Conservation (phyloP, 2,888 invertebrate species). For the Geotrupes spiniger region DNA sequence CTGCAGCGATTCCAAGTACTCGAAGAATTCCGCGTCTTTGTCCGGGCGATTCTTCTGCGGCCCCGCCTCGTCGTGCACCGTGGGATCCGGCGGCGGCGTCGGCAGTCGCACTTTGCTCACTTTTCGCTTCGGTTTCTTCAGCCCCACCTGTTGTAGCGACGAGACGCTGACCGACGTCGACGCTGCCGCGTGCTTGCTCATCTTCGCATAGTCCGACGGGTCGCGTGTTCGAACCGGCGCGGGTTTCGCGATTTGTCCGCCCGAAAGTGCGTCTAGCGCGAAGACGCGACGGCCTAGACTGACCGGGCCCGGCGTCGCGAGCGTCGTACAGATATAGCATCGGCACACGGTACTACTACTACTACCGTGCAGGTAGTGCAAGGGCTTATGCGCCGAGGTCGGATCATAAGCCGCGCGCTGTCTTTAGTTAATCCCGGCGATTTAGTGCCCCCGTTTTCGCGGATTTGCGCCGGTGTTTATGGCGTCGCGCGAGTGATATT, state of each 20-base stretch:
- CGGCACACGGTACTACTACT: conserved; percentile 41
- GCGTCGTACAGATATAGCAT: conserved; percentile 40
- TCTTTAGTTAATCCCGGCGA: too few relatives aligned
- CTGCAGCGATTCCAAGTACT: conserved; percentile 50
- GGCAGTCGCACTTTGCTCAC: conserved; percentile 43
- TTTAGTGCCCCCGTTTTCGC: too few relatives aligned
- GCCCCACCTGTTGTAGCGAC: conserved; percentile 24
- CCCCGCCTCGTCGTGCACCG: conserved; percentile 19
- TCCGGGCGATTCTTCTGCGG: conserved; percentile 22
- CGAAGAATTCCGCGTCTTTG: conserved; percentile 50
- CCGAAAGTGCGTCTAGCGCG: too few relatives aligned
- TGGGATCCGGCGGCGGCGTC: conserved; percentile 51
- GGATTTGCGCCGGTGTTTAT: too few relatives aligned
- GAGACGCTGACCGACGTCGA: too few relatives aligned
- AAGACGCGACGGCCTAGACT: conserved; percentile 41
- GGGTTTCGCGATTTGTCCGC: too few relatives aligned
- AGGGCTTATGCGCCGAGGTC: conserved; percentile 1
- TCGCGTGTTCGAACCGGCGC: background rate
- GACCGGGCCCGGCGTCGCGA: conserved; percentile 37
- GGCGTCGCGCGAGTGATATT: too few relatives aligned
- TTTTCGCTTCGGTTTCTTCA: conserved; percentile 28
- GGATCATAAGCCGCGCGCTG: background rate
- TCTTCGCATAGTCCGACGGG: conserved; percentile 14
- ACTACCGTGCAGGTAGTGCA: conserved; percentile 19
- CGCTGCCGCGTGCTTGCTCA: conserved; percentile 24